Evolutionary conservation across 2,888 invertebrate species (phyloP), one percentile per base, ranked within the genome.

Genomic region (Acleris cristana): DNA sequence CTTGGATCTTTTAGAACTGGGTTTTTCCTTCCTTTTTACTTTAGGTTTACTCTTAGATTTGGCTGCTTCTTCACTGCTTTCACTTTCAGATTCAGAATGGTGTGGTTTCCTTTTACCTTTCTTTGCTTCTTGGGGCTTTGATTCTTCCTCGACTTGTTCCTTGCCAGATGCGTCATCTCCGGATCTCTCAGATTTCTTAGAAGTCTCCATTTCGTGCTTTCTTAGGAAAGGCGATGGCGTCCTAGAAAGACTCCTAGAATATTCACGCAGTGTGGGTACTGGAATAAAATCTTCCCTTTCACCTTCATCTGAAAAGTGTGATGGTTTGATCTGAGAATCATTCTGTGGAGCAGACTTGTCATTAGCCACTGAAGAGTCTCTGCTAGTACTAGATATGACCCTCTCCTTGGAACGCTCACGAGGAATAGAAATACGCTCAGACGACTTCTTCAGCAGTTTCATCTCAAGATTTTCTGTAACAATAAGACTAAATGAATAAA

Each of bases 201-300:
- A 80, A 59, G 76, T 83, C 69, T 90, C 94, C 57, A 94, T 93
- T 82, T 95, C 95, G 72, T 94, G 93, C 74, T 94, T 94, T 76
- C 96, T 96, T 70, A 97, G 95, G 86, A 97, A 97, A 53, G 97
- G 97, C 18, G 97, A 97, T 16, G 97, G 97, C 0, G 97, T 97
- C 71, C 97, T 94, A n/a, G 97, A 97, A 53, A 97, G 92, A 79
- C 97, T 97, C 82, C 94, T 94, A 23, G 96, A 96, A 83, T 95
- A 96, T 81, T 95, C 90, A 45, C 91, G 84, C 66, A 86, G 72
- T 18, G 80, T 81, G 48, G 92, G 89, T 62, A 92, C 81, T 1
- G 85, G 74, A 71, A 92, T 80, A 71, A 92, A 88, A 71, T 92
- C 90, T 58, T 87, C 87, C 64, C 78, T 88, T 26, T 89, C 90